Evolutionary conservation across 2,113 vertebrate species (phyloP).

Genomic region (Hirundichthys speculiger): DNA sequence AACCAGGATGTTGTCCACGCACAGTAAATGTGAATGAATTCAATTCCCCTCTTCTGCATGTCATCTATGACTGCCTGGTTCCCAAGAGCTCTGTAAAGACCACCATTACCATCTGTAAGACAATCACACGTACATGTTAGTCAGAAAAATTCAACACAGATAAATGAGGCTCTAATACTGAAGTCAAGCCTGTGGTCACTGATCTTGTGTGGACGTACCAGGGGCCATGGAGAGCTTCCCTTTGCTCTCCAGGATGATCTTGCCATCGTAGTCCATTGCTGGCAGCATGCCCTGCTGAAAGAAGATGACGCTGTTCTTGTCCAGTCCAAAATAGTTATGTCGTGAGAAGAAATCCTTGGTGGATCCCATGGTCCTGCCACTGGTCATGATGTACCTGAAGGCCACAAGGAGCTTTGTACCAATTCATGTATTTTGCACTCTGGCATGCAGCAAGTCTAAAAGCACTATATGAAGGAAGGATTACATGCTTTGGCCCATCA

Average conservation of each 20-base stretch:
- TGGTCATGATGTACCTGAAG: constrained; percentile 98
- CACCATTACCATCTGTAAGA: constrained; percentile 92
- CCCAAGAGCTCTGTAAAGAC: constrained; percentile 93
- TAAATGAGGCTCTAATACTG: not conserved
- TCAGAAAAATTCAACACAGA: no score
- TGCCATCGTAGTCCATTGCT: constrained; percentile 91
- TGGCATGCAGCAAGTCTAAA: not conserved
- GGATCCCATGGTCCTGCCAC: constrained; percentile 91
- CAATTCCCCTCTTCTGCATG: constrained; percentile 88
- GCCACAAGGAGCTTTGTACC: not conserved
- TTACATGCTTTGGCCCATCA: not conserved
- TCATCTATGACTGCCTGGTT: constrained; percentile 85
- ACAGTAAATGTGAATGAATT: constrained; percentile 90
- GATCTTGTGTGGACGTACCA: constrained; percentile 74
- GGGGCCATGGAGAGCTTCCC: constrained; percentile 94
- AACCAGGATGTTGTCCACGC: constrained; percentile 97
- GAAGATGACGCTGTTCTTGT: constrained; percentile 87
- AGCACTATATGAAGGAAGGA: not conserved
- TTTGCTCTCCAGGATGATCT: constrained; percentile 92
- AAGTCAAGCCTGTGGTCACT: not conserved
- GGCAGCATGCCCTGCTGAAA: constrained; percentile 99
- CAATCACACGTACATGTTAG: not conserved
- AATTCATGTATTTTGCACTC: not conserved
- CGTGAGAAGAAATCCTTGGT: constrained; percentile 89
- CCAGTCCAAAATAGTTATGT: constrained; percentile 90